These are phyloP conservation scores for Manduca sexta DNA, from an alignment of 1,140 invertebrate species.

Conservation along the genomic window DNA sequence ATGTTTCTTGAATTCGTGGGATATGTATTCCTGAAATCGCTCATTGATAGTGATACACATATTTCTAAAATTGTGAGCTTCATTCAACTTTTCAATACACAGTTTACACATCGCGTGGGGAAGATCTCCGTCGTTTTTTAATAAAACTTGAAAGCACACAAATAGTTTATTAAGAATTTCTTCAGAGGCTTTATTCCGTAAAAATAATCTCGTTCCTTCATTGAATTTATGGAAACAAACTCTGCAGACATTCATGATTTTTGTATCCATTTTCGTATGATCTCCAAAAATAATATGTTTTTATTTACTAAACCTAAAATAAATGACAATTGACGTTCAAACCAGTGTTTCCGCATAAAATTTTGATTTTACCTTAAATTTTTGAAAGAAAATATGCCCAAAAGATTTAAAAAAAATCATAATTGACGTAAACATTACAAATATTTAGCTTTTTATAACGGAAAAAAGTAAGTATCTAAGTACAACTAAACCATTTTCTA, in stretches of 20 bases:
- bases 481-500: too few species aligned
- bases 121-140: slow-evolving; percentile 30
- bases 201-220: slow-evolving; percentile 29
- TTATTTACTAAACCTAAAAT: too few species aligned
- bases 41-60: slow-evolving; percentile 46
- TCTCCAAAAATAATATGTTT: too few species aligned
- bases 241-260: slow-evolving; percentile 36
- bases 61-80: slow-evolving; percentile 37
- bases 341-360: too few species aligned
- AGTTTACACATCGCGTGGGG: slow-evolving; percentile 37
- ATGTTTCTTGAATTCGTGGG: slow-evolving; percentile 10
- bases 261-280: too few species aligned
- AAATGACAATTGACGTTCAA: too few species aligned
- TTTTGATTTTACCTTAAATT: too few species aligned
- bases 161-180: slow-evolving; percentile 38
- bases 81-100: slow-evolving; percentile 42
- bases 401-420: too few species aligned
- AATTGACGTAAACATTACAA: too few species aligned
- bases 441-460: too few species aligned
- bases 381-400: too few species aligned
- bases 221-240: slow-evolving; percentile 37
- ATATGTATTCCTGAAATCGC: slow-evolving; percentile 18
- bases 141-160: slow-evolving; percentile 44
- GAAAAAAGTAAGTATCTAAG: too few species aligned
- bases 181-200: slow-evolving; percentile 25